Evolutionary conservation across 1,140 invertebrate species (phyloP), one percentile per base, ranked within the genome.

Genomic region (Drosophila sechellia): DNA sequence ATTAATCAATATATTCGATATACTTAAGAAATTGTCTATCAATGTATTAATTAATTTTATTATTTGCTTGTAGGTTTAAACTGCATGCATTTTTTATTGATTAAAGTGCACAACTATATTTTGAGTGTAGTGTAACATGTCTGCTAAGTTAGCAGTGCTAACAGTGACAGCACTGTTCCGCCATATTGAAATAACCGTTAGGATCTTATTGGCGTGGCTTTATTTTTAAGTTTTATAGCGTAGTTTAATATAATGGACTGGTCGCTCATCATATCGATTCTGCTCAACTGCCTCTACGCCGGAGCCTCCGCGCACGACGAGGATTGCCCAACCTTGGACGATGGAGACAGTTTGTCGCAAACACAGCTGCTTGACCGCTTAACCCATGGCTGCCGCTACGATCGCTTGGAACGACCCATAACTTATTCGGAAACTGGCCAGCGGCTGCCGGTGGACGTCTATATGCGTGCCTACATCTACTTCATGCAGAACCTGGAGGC

Each of bases 401-500:
- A 96, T 83, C 94, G 94, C 46, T 93, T 96, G 81, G 93, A 94
- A 15, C 93, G 95, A 55, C 96, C 96, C 1, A 93, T 93, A 0
- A 94, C 78, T 8, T 92, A 77, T 35, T 72, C 70, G 2, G 90
- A 90, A 3, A 89, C 83, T 5, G 92, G 93, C 1, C 54, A 58
- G 5, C 75, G 86, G 1, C 20, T 89, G 1, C 95, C 95, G 0
- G 93, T 95, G 3, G 93, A 94, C 68, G 95, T 96, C 0, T 94
- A 94, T 48, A 94, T 94, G 53, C 94, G 95, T 54, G 95, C 95
- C 17, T 96, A 96, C 55, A 94, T 96, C 42, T 96, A 96, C 80
- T 96, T 96, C 58, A 95, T 96, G 74, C 96, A 95, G 79, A 95
- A 95, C 1, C 94, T 96, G 35, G 96, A 96, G 92, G 96, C 95